Evolutionary conservation across 2,888 invertebrate genomes (phyloP), one percentile per base, ranked within the genome.

Genomic region (Nemoura dubitans): DNA sequence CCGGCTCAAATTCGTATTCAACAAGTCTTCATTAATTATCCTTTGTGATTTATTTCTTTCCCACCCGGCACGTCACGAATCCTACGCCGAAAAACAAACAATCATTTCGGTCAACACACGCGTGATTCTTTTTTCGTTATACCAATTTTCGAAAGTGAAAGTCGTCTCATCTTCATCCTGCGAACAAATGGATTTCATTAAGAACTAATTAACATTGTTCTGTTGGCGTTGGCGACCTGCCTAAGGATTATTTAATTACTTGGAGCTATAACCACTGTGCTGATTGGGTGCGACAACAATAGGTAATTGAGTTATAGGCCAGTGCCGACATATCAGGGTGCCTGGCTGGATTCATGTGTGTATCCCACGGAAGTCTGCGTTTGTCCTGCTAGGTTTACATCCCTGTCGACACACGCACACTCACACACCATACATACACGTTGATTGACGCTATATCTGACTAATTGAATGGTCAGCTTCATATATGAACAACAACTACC

Each of bases 161-260:
- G 78, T 78, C 16, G n/a, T 78, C 78, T 27, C 26, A 26, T 26
- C 78, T 14, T 26, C 59, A 21, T 21, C 59, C 2, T 27, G 78
- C 25, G 78, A 78, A 10, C 26, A 27, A 25, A 27, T 27, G 25
- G 42, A 42, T 83, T 83, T 42, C 83, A 83, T 42, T 83, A 36
- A 83, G 36, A 36, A 83, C 36, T 83, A 83, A 83, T 83, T 83
- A 83, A 83, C 42, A 83, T 30, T 29, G 36, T 82, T 29, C 83
- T 3, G 36, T 26, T 83, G n/a, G 3, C 30, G 29, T 27, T 30
- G 26, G 83, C 83, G 83, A 83, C 83, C 83, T 42, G 21, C 1
- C n/a, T 5, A 5, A 3, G 83, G 36, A 83, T 83, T 83, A 83
- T 83, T 83, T 83, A 30, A 83, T 83, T 83, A 83, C 43, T 25